Evolutionary conservation across 1,140 invertebrate species (phyloP).

Genomic region (Papilio helenus): DNA sequence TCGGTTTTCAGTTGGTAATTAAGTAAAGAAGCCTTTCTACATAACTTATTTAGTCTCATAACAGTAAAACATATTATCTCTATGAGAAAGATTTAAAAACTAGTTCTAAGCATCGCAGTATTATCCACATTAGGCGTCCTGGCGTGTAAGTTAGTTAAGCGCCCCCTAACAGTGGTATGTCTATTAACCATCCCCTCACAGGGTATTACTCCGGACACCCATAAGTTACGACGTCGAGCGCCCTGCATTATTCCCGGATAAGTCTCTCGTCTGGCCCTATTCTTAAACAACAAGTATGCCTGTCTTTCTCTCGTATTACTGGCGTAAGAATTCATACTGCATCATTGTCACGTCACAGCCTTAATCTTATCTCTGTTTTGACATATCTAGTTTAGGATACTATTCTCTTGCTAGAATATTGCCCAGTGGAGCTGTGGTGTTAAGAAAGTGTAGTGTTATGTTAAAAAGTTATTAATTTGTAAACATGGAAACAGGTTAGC

Average conservation of each 20-base stretch:
- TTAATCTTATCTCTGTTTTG: slow-evolving; percentile 34
- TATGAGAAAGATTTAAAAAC: too few relatives aligned
- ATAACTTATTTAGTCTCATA: neutral
- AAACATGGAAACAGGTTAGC: slow-evolving; percentile 34
- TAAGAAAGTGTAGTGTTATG: slow-evolving; percentile 1
- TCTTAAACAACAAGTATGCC: neutral
- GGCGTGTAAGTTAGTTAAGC: too few relatives aligned
- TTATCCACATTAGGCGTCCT: too few relatives aligned
- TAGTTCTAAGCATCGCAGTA: too few relatives aligned
- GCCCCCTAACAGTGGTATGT: neutral
- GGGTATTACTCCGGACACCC: neutral
- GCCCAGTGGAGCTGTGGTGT: neutral
- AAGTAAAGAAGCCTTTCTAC: neutral
- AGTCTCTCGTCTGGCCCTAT: neutral
- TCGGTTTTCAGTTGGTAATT: neutral
- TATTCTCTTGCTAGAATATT: neutral
- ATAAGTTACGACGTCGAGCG: neutral
- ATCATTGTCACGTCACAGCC: neutral
- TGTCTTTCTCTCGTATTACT: neutral
- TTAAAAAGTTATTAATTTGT: slow-evolving; percentile 16
- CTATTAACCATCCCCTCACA: neutral
- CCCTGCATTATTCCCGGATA: neutral
- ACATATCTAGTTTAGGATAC: slow-evolving; percentile 20
- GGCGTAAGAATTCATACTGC: neutral
- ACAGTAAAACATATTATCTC: neutral